A percentile compares a stretch with the other conserved stretches of the same genome.
These are phyloP conservation scores for Galagoides demidoff DNA, from an alignment of 2,797 vertebrate species.

Conservation along the genomic window DNA sequence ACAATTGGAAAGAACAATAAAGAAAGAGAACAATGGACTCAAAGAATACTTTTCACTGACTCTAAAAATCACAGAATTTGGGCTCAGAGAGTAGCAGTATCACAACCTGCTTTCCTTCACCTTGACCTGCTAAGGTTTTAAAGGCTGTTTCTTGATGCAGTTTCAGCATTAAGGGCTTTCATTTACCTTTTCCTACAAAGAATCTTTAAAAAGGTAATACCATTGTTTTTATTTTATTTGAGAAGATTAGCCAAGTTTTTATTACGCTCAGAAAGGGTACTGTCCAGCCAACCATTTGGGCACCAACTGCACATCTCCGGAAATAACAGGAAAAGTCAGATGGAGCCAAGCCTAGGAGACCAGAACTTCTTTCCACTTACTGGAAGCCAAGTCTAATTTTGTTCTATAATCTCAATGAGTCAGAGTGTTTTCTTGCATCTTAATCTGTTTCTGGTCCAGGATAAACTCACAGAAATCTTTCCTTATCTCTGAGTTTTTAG, in stretches of 20 bases:
- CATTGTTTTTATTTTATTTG: neutral
- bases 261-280: neutral
- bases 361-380: neutral
- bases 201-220: conserved; percentile 5
- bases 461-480: neutral
- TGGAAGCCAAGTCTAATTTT: neutral
- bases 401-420: neutral
- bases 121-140: neutral
- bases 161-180: neutral
- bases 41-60: neutral
- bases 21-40: neutral
- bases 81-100: neutral
- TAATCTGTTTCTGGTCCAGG: neutral
- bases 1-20: neutral
- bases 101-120: neutral
- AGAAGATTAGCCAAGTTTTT: neutral
- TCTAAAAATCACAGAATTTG: neutral
- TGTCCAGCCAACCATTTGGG: neutral
- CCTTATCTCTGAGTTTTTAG: neutral
- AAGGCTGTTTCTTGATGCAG: neutral
- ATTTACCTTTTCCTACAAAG: neutral
- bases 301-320: neutral
- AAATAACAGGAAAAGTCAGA: neutral
- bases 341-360: neutral
- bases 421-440: neutral